A percentile compares a stretch with the other conserved stretches of the same genome.
Conservation (phyloP, 1,140 invertebrate genomes). For the Copidosoma floridanum region DNA sequence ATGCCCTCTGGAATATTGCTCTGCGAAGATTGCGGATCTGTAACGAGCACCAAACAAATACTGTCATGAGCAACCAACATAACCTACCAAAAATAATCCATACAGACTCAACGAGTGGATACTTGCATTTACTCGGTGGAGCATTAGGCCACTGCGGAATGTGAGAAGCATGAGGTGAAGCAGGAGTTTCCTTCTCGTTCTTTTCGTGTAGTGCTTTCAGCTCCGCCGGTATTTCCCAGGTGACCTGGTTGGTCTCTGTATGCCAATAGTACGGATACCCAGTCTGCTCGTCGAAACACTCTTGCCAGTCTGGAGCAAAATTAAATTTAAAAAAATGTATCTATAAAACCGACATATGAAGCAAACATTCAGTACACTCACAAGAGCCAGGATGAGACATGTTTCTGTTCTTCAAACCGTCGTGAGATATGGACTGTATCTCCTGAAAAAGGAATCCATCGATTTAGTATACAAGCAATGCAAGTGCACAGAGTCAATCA, state of each 20-base stretch:
- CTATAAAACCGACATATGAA: neutral
- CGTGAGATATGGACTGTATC: slow-evolving; percentile 49
- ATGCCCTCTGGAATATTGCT: slow-evolving; percentile 52
- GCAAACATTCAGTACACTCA: slow-evolving; percentile 8
- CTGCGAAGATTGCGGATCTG: slow-evolving; percentile 48
- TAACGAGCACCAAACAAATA: too few relatives aligned
- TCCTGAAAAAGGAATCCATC: slow-evolving; percentile 38
- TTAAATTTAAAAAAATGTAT: slow-evolving; percentile 7
- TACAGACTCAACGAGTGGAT: neutral
- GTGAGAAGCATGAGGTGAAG: slow-evolving; percentile 34
- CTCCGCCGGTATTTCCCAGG: slow-evolving; percentile 69
- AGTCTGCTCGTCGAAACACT: slow-evolving; percentile 67
- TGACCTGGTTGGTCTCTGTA: slow-evolving; percentile 68
- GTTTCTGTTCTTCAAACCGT: slow-evolving; percentile 23
- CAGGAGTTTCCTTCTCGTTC: slow-evolving; percentile 26
- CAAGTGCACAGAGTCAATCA: too few relatives aligned
- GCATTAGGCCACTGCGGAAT: slow-evolving; percentile 39
- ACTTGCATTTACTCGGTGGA: slow-evolving; percentile 26
- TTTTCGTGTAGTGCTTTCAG: slow-evolving; percentile 45
- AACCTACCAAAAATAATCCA: too few relatives aligned
- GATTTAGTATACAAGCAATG: neutral
- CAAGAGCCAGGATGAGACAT: slow-evolving; percentile 9
- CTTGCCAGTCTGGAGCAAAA: slow-evolving; percentile 61
- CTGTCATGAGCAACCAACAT: too few relatives aligned
- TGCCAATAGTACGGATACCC: slow-evolving; percentile 77